A percentile compares a stretch with the other conserved stretches of the same genome.
Conservation (phyloP, 1,140 invertebrate genomes). For the Bombyx mandarina region DNA sequence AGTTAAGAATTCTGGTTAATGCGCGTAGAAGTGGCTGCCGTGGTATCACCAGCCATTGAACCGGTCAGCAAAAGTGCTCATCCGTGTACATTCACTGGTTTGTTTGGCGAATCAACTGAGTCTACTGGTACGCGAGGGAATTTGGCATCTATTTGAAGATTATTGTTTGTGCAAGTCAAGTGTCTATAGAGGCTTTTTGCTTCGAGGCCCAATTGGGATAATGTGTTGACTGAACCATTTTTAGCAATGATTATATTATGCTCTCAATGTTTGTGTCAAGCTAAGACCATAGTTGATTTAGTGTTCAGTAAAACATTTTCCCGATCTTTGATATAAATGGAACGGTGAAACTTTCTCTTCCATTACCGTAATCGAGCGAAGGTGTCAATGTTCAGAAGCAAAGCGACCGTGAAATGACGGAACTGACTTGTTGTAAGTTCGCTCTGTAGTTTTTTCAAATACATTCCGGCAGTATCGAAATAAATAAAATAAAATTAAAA, state of each 20-base stretch:
- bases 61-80: slow-evolving; percentile 41
- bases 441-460: too few species aligned
- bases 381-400: too few species aligned
- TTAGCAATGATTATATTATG: neutral
- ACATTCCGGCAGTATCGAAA: too few species aligned
- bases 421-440: too few species aligned
- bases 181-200: slow-evolving; percentile 50
- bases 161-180: slow-evolving; percentile 47
- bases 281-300: too few species aligned
- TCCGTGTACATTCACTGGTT: slow-evolving; percentile 37
- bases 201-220: slow-evolving; percentile 53
- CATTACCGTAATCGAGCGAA: too few species aligned
- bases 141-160: slow-evolving; percentile 45
- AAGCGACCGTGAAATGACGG: too few species aligned
- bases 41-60: slow-evolving; percentile 42
- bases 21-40: slow-evolving; percentile 28
- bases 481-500: too few species aligned
- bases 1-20: slow-evolving; percentile 16
- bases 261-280: neutral
- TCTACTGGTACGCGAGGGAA: slow-evolving; percentile 42
- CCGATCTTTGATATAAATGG: too few species aligned
- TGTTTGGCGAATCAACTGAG: slow-evolving; percentile 54
- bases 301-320: too few species aligned
- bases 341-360: too few species aligned
- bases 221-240: slow-evolving; percentile 39